Base-by-base conservation (phyloP, 2,888 invertebrate species). In the Dermolepida albohirtum region DNA sequence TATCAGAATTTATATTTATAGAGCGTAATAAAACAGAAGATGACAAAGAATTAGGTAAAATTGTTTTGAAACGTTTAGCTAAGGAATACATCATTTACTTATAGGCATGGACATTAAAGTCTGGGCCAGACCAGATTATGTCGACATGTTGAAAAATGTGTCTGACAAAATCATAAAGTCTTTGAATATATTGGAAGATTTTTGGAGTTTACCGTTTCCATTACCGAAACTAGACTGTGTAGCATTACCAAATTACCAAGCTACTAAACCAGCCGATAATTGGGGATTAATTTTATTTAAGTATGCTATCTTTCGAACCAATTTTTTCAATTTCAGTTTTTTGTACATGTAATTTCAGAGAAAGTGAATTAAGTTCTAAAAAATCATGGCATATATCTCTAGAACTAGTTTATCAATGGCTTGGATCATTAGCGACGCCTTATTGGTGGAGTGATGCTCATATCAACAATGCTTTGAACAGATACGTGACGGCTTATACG, bases 281-380 rank as follows among this genome's bases (percentile, higher is more conserved):
- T 94, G 93, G 93, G 94, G 94, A 2, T 84, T 94, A 1, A 87
- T 93, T 72, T 85, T 92, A 41, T 92, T 93, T 79, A 92, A 89
- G 93, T 93, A 85, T 84, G 43, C 27, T 22, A 10, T 12, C n/a
- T 22, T 22, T 2, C 22, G 4, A 16, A 47, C 1, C 2, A 5
- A 16, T 2, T 12, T 29, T 41, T 6, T 1, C 12, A 27, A 16
- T 8, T 41, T 54, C n/a, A 34, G 22, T 43, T 22, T 43, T 22
- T 39, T 55, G 39, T 70, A 0, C 4, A 27, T 8, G 8, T 72
- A 49, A 76, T 77, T 81, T 29, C 76, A 94, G 93, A 78, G 93
- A 94, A 82, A 91, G 90, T 74, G 92, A 93, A 76, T 78, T 93
- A 1, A 87, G 88, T 71, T 87, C 86, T 73, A 86, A 86, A 51